A percentile compares a stretch with the other conserved stretches of the same genome.
Evolutionary conservation across 1,140 invertebrate species (phyloP).

Genomic region (Monomorium pharaonis): DNA sequence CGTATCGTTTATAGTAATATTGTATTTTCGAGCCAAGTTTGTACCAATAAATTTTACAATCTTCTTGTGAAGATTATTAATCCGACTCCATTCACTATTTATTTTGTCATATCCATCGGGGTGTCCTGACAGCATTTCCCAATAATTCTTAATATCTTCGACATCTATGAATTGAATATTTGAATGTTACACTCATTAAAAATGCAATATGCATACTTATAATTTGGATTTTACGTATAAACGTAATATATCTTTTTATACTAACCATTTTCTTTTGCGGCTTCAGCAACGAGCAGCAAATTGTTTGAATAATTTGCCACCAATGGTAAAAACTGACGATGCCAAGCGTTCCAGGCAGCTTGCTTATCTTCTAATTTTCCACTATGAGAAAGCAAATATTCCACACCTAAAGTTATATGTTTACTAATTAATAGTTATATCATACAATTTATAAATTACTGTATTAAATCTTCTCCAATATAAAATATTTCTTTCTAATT

Average conservation of each 20-base stretch:
- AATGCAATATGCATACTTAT: background rate
- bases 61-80: slow-evolving; percentile 85
- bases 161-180: slow-evolving; percentile 71
- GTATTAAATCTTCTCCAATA: background rate
- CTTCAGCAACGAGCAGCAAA: slow-evolving; percentile 85
- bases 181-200: slow-evolving; percentile 18
- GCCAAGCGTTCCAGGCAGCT: slow-evolving; percentile 75
- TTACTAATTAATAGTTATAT: background rate
- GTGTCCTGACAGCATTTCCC: slow-evolving; percentile 87
- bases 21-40: slow-evolving; percentile 80
- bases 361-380: slow-evolving; percentile 68
- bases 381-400: slow-evolving; percentile 68
- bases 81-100: slow-evolving; percentile 85
- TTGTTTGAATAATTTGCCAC: slow-evolving; percentile 83
- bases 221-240: background rate
- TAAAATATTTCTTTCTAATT: background rate
- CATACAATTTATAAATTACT: background rate
- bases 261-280: slow-evolving; percentile 86
- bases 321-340: slow-evolving; percentile 69
- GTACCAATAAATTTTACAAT: slow-evolving; percentile 85
- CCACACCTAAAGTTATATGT: slow-evolving; percentile 70
- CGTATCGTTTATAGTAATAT: slow-evolving; percentile 75
- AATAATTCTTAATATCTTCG: slow-evolving; percentile 85
- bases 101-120: slow-evolving; percentile 84
- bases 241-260: background rate